Base-by-base conservation (phyloP, 2,888 invertebrate genomes). In the Falcaria lacertinaria region DNA sequence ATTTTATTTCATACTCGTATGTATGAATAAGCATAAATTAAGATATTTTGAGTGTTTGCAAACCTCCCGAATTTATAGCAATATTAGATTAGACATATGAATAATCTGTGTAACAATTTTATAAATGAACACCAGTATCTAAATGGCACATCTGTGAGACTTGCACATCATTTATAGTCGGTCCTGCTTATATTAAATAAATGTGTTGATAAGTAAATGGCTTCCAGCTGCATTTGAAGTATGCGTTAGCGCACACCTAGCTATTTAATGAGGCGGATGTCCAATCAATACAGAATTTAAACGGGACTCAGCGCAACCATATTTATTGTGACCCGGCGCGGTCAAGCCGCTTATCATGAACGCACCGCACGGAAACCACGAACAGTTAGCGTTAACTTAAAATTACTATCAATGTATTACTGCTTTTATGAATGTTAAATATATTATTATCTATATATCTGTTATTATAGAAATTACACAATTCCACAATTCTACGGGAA, bases 281-380 rank as follows among this genome's bases (percentile, higher is more conserved):
- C 63, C 64, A 70, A 69, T 70, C 64, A 68, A 69, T 66, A 64
- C 45, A 52, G 62, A 68, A 64, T 68, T 60, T 62, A 66, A 74
- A 71, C 71, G 74, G 71, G 63, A 74, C 66, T 69, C 64, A 67
- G 58, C 62, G 45, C 57, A 50, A 69, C 59, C 62, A 71, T 78
- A 78, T 77, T 74, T 75, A 77, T 74, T 54, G 74, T 74, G 72
- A 77, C 75, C 75, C 69, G 62, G 52, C 65, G 54, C 71, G 70
- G 69, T 69, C 68, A 68, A 58, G 58, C 57, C 51, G 62, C 69
- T 64, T 67, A 70, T 64, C 69, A 65, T 60, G 58, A 57, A 54
- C 55, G 61, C 35, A 47, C 58, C 44, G 47, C 51, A 64, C 61
- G 62, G 58, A 67, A 64, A 68, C 59, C 58, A 58, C 57, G 59